These are phyloP conservation scores for Aramus guarauna DNA, from an alignment of 2,113 vertebrate species.

Conservation along the genomic window DNA sequence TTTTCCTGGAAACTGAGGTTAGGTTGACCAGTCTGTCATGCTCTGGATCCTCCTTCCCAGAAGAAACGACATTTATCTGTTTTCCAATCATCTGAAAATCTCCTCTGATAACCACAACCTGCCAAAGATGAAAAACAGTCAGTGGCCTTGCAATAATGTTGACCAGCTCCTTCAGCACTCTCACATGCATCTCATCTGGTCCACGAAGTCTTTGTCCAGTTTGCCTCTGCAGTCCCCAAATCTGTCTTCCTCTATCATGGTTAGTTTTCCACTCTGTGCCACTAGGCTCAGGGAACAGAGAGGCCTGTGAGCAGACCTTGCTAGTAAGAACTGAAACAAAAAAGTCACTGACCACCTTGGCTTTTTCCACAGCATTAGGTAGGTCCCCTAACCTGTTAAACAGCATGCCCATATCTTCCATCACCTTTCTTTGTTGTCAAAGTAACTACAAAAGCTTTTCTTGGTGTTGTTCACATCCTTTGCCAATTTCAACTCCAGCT, in stretches of 20 bases:
- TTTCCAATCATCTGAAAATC: background rate
- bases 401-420: background rate
- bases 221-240: background rate
- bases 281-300: background rate
- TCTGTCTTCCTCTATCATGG: background rate
- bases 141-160: background rate
- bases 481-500: background rate
- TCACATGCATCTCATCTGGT: background rate
- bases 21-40: background rate
- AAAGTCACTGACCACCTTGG: background rate
- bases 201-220: background rate
- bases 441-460: background rate
- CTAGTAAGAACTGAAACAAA: background rate
- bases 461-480: background rate
- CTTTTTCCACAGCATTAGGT: background rate
- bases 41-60: background rate
- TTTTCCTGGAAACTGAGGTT: background rate
- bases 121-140: background rate
- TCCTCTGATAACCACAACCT: background rate
- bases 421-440: background rate
- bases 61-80: background rate
- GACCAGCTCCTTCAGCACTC: background rate
- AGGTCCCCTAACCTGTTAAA: background rate
- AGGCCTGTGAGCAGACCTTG: background rate
- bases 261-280: background rate